Conservation (phyloP, 2,113 vertebrate genomes). For the Ammodytes dubius region DNA sequence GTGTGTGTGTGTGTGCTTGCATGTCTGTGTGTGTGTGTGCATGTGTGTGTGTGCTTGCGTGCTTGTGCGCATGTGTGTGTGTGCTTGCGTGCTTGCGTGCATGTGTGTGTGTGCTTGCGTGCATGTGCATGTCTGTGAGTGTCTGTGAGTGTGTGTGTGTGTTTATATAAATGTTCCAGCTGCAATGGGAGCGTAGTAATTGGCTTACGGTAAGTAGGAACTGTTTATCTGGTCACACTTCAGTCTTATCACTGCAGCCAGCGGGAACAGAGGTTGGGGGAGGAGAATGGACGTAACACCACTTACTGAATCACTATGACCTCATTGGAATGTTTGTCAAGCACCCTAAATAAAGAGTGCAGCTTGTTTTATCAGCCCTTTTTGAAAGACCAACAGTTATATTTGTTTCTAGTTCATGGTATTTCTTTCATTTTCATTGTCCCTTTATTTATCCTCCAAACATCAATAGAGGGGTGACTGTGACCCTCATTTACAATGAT, state of each 20-base stretch:
- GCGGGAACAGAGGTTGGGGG: not conserved
- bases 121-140: not conserved
- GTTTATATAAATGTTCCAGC: not conserved
- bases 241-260: conserved; percentile 17
- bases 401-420: too few species aligned
- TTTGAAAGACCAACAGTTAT: too few species aligned
- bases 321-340: not conserved
- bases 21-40: too few species aligned
- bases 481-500: too few species aligned
- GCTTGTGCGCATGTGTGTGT: too few species aligned
- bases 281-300: not conserved
- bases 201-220: conserved; percentile 55
- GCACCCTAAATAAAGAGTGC: too few species aligned
- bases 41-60: too few species aligned
- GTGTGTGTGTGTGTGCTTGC: not conserved
- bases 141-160: not conserved
- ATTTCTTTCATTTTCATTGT: too few species aligned
- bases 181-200: conserved; percentile 38
- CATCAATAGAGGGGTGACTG: too few species aligned
- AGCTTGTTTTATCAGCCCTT: too few species aligned
- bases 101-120: not conserved
- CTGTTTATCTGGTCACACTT: conserved; percentile 49
- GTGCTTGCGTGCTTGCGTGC: not conserved
- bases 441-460: too few species aligned
- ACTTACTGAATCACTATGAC: conserved; percentile 24